phyloP scores from a whole-genome alignment of 2,113 vertebrate genomes.

The Mesitornis unicolor region DNA sequence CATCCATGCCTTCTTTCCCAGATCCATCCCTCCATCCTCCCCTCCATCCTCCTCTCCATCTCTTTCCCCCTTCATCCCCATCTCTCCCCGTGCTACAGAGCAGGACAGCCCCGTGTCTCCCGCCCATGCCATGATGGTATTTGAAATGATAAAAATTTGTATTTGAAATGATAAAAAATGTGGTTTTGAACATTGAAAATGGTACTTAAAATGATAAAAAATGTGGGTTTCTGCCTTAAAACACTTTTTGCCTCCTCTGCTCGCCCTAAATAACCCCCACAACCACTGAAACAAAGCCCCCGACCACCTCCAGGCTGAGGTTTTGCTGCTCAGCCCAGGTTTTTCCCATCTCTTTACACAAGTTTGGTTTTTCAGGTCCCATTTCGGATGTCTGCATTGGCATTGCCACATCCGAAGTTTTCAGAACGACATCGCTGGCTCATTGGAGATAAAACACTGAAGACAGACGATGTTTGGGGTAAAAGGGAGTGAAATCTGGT shows the following conservation, averaged over 20 bases:
- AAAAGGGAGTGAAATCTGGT: neutral
- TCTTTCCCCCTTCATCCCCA: no score
- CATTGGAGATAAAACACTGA: no score
- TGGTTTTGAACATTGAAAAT: no score
- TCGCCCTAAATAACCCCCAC: neutral
- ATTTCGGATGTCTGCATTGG: rapidly evolving
- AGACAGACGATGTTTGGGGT: no score
- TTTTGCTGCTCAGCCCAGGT: neutral
- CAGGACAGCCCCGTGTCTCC: neutral
- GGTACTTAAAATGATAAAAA: no score
- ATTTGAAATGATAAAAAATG: no score
- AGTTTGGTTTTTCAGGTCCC: neutral
- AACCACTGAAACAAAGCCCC: rapidly evolving
- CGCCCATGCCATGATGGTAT: no score
- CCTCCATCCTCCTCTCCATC: no score
- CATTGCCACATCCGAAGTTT: neutral
- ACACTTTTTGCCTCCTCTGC: neutral
- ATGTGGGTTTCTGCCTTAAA: neutral
- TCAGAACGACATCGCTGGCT: neutral
- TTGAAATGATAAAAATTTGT: no score
- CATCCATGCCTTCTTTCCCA: neutral
- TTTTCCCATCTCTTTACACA: neutral
- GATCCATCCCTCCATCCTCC: no score
- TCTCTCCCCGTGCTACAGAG: neutral
- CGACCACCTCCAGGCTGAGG: neutral